Evolutionary conservation across 1,140 invertebrate genomes (phyloP).

Genomic region (Araneus ventricosus): DNA sequence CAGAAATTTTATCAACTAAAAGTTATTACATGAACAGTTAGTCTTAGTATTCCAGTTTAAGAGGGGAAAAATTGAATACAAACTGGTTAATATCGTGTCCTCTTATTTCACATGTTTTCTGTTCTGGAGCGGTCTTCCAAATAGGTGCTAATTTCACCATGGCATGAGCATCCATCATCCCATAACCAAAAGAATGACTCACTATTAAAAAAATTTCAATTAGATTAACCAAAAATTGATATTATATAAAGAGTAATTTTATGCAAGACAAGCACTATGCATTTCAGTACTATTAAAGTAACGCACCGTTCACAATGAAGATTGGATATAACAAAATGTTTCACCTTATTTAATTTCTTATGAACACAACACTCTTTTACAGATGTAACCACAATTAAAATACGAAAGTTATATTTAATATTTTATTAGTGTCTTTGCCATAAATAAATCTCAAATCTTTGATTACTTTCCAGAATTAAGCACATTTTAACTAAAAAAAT

Average conservation of each 20-base stretch:
- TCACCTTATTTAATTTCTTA: too few species aligned
- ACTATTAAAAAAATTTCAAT: conserved; percentile 82
- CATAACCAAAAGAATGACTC: conserved; percentile 97
- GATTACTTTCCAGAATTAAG: too few species aligned
- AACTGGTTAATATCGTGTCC: conserved; percentile 74
- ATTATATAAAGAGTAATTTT: background rate
- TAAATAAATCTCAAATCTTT: too few species aligned
- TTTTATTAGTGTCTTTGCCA: too few species aligned
- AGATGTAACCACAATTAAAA: too few species aligned
- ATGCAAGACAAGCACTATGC: background rate
- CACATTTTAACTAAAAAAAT: too few species aligned
- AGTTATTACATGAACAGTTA: background rate
- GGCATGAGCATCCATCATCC: conserved; percentile 94
- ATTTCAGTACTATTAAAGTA: background rate
- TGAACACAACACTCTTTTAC: too few species aligned
- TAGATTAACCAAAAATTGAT: background rate
- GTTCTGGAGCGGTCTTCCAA: conserved; percentile 93
- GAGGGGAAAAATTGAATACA: background rate
- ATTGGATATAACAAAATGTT: too few species aligned
- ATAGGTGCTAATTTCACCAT: conserved; percentile 93
- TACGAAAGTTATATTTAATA: too few species aligned
- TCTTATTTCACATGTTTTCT: conserved; percentile 80
- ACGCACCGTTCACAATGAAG: too few species aligned
- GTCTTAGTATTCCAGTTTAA: background rate
- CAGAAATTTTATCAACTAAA: too few species aligned